Conservation (phyloP, 1,140 invertebrate species). For the Eurytemora carolleeae region DNA sequence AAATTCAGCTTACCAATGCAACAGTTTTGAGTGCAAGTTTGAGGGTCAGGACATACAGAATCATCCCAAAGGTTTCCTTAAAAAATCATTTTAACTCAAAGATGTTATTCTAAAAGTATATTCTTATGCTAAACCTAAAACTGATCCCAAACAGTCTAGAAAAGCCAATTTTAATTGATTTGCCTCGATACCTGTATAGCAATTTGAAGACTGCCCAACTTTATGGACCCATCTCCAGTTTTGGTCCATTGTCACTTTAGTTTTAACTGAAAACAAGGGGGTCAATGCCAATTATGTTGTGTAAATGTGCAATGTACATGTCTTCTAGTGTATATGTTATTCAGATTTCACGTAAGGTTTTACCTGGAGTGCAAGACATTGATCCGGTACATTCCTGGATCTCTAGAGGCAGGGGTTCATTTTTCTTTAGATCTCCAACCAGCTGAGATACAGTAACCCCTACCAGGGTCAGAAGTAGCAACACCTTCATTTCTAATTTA, state of each 20-base stretch:
- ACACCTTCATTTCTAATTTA: no score
- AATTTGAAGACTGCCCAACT: not conserved
- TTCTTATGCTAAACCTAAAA: not conserved
- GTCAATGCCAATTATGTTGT: no score
- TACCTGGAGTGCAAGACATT: no score
- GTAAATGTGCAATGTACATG: no score
- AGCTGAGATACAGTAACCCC: no score
- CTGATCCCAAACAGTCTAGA: not conserved
- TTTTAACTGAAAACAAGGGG: no score
- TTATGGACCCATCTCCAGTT: not conserved
- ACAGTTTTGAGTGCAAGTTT: not conserved
- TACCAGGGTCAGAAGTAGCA: no score
- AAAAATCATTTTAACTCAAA: not conserved
- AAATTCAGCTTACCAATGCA: not conserved
- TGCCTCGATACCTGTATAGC: not conserved
- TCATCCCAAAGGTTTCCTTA: not conserved
- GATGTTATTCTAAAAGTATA: not conserved
- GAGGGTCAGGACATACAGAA: not conserved
- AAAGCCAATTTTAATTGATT: not conserved
- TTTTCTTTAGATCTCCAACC: no score
- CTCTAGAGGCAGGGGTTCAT: no score
- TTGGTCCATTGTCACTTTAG: not conserved
- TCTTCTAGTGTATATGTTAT: no score
- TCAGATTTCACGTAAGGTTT: no score
- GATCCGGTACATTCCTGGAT: no score